Base-by-base conservation (phyloP, 2,113 vertebrate species). In the Mustela lutreola region DNA sequence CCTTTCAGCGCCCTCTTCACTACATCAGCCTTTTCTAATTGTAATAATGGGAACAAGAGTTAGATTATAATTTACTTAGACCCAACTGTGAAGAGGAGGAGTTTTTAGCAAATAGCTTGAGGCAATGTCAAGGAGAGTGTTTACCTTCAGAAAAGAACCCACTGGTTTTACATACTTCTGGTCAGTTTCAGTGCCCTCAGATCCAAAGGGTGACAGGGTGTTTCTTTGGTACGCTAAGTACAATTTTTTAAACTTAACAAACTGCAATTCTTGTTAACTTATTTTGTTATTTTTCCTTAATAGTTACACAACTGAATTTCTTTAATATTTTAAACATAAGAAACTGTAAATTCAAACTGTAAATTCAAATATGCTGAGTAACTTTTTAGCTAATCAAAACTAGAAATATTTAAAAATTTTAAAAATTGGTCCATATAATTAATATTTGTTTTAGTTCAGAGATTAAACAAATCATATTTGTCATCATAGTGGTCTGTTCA, bases 381-480 rank as follows among this genome's bases (percentile, higher is more conserved):
- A n/a, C 1, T 33, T 56, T 79, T 87, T 63, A 90, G 31, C 15
- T 71, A 80, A 75, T 65, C 50, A 85, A 87, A 92, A 53, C 3
- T 56, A 81, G 53, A 93, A 81, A 93, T 15, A 82, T 80, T 89
- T 82, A 33, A 42, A 2, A 89, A 24, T 50, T 78, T 80, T 1
- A 60, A 78, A 95, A 94, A 63, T 63, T 58, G 7, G 0, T 15
- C 36, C 91, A 19, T 84, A 39, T 15, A 93, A 65, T 89, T 96
- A 67, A 81, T 85, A 88, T 26, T 56, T 93, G 15, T 89, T 87
- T 91, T 78, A 18, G 39, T 67, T 96, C 60, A 85, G 24, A 91
- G 84, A 83, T 79, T 93, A 92, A 53, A 88, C 18, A 88, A 92
- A 95, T 86, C 5, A 5, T 56, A 91, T 67, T 89, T 95, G 48